Evolutionary conservation across 1,140 invertebrate genomes (phyloP).

Genomic region (Ostrea edulis): DNA sequence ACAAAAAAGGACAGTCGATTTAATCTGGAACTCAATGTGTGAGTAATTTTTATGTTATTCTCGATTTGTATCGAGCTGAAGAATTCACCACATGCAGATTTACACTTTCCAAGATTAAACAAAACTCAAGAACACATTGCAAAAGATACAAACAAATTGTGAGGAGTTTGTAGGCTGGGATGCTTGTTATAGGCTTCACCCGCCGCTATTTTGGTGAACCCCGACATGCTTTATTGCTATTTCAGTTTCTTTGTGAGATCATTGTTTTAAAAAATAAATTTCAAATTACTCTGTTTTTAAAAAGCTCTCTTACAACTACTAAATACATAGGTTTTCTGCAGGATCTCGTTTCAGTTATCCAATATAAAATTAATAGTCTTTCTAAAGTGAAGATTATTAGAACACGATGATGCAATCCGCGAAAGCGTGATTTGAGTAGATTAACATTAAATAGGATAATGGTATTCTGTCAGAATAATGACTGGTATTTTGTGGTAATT

Average conservation of each 20-base stretch:
- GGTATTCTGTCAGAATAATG: background rate
- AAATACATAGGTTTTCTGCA: too few relatives aligned
- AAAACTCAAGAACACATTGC: background rate
- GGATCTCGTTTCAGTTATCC: too few relatives aligned
- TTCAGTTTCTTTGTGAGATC: too few relatives aligned
- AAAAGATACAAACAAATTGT: background rate
- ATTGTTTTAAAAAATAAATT: too few relatives aligned
- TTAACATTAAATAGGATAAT: background rate
- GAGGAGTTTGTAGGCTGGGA: background rate
- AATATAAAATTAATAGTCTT: too few relatives aligned
- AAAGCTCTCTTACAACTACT: background rate
- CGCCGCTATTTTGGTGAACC: too few relatives aligned
- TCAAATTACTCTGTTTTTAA: background rate
- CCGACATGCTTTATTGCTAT: too few relatives aligned
- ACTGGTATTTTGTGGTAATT: constrained; percentile 11
- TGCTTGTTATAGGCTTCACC: too few relatives aligned
- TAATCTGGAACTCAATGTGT: background rate
- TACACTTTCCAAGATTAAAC: background rate
- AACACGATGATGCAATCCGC: background rate
- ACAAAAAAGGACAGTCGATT: background rate
- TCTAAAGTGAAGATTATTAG: too few relatives aligned
- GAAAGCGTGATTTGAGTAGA: background rate
- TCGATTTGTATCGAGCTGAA: background rate
- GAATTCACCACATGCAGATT: background rate
- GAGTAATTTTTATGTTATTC: background rate